Conservation (phyloP, 1,140 invertebrate species). For the Heliothis virescens region DNA sequence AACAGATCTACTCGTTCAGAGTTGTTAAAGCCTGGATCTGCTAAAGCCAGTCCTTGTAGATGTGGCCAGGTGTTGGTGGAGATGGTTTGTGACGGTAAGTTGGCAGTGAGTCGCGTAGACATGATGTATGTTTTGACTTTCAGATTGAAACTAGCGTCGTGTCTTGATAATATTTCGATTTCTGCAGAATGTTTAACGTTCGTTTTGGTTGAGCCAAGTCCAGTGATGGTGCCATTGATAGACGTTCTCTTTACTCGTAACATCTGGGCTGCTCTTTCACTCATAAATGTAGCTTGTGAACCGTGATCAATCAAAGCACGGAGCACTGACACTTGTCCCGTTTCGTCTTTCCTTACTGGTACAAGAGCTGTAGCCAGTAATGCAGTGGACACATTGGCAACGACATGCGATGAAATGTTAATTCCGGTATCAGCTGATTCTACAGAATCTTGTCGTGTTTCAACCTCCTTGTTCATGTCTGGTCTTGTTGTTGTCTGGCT, state of each 20-base stretch:
- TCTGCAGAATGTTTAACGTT: slow-evolving; percentile 34
- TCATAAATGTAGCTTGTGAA: slow-evolving; percentile 50
- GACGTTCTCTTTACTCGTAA: neutral
- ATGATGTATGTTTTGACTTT: slow-evolving; percentile 2
- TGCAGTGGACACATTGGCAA: neutral
- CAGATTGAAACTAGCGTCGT: neutral
- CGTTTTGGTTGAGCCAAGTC: slow-evolving; percentile 1
- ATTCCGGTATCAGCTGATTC: neutral
- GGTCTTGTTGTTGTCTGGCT: neutral
- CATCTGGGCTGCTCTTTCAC: slow-evolving; percentile 44
- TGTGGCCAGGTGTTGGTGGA: slow-evolving; percentile 24
- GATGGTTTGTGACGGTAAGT: neutral
- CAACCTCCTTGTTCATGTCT: neutral
- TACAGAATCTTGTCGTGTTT: neutral
- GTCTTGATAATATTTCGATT: slow-evolving; percentile 39
- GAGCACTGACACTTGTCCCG: slow-evolving; percentile 30
- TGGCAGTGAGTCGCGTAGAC: neutral
- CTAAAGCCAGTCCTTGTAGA: slow-evolving; percentile 45
- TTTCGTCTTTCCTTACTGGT: neutral
- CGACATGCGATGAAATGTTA: neutral
- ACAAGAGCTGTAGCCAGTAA: neutral
- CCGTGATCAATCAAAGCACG: slow-evolving; percentile 50
- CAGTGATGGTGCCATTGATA: neutral
- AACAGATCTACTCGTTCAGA: slow-evolving; percentile 45
- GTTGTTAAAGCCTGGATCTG: slow-evolving; percentile 43